A percentile compares a stretch with the other conserved stretches of the same genome.
Conservation (phyloP, 2,888 invertebrate genomes). For the Pseudococcus jackbeardsleyi region DNA sequence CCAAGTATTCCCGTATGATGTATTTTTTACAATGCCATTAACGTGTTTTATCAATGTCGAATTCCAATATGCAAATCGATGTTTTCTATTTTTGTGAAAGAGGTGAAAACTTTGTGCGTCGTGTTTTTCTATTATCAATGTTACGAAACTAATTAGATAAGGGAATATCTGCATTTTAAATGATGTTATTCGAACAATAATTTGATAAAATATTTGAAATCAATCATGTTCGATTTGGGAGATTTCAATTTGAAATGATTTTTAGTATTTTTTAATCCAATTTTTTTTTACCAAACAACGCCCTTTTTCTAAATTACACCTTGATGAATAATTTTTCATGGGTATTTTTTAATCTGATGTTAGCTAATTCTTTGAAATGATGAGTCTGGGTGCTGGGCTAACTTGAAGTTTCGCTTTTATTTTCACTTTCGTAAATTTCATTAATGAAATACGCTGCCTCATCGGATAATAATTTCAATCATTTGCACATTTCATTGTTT, state of each 20-base stretch:
- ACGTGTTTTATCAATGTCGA: not conserved
- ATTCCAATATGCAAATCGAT: not conserved
- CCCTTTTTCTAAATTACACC: not conserved
- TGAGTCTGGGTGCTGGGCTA: not conserved
- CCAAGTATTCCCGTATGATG: not conserved
- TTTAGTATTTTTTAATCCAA: too few species aligned
- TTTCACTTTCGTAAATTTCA: not conserved
- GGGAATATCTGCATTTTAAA: not conserved
- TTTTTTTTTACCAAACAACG: too few species aligned
- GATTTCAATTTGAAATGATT: not conserved
- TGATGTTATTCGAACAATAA: not conserved
- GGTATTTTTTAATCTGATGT: not conserved
- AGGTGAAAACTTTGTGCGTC: slow-evolving; percentile 1
- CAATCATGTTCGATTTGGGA: not conserved
- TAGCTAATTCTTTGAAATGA: not conserved
- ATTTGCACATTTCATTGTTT: not conserved
- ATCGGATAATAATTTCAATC: not conserved
- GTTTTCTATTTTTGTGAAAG: not conserved
- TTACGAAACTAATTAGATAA: not conserved
- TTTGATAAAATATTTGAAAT: not conserved
- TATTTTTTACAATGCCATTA: not conserved
- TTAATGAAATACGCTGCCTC: not conserved
- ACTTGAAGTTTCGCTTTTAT: not conserved
- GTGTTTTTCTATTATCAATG: not conserved
- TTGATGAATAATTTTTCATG: not conserved